Conservation (phyloP, 2,888 invertebrate genomes). For the Hololepta plana region DNA sequence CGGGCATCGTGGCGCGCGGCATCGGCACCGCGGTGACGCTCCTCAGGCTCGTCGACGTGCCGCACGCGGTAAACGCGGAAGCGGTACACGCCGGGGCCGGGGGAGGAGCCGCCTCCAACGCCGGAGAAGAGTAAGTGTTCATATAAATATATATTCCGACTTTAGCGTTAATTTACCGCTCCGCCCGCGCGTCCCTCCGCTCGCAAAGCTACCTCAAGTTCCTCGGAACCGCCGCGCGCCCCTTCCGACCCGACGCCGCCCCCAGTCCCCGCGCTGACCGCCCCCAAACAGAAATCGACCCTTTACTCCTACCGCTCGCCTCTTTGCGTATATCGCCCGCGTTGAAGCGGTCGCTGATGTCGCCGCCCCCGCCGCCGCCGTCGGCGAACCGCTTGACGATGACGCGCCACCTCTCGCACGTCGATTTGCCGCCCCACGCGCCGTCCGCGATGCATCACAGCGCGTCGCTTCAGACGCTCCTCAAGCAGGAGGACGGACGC, state of each 20-base stretch:
- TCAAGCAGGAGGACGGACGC: constrained; percentile 42
- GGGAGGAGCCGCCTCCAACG: constrained; percentile 22
- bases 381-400: constrained; percentile 7
- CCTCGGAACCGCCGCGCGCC: constrained; percentile 24
- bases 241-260: constrained; percentile 14
- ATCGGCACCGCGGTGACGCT: constrained; percentile 79
- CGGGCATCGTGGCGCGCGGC: constrained; percentile 89
- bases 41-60: constrained; percentile 35
- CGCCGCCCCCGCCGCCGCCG: constrained; percentile 9
- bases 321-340: too few species aligned
- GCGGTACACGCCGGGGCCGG: constrained; percentile 8
- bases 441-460: constrained; percentile 11
- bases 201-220: constrained; percentile 25
- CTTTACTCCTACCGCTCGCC: neutral
- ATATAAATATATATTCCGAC: constrained; percentile 5
- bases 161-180: constrained; percentile 12
- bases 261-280: constrained; percentile 7
- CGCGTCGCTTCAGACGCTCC: constrained; percentile 19
- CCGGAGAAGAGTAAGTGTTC: constrained; percentile 42
- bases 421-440: constrained; percentile 11
- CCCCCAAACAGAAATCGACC: too few species aligned
- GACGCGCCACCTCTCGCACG: constrained; percentile 15
- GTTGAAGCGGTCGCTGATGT: constrained; percentile 23
- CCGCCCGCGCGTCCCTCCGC: constrained; percentile 18
- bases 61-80: too few species aligned